phyloP scores from a whole-genome alignment of 1,140 invertebrate genomes.

The Drosophila pallidifrons region DNA sequence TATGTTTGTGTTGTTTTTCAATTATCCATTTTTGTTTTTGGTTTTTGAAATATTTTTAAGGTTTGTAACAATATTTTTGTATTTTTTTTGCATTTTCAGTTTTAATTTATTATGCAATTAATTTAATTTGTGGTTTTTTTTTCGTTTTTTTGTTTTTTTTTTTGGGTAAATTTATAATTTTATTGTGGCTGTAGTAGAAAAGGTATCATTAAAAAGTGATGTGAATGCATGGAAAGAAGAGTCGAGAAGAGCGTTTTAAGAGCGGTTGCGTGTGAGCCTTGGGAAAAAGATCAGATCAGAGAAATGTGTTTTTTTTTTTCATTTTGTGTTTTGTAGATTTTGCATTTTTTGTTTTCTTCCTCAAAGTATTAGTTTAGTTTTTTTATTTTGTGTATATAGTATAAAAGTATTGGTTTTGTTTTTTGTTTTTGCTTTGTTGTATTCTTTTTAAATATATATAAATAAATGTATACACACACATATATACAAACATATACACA shows the following conservation, averaged over 20 bases:
- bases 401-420: conserved; percentile 41
- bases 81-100: conserved; percentile 20
- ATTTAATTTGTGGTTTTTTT: conserved; percentile 38
- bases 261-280: conserved; percentile 43
- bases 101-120: conserved; percentile 44
- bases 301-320: conserved; percentile 37
- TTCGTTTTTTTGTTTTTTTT: conserved; percentile 30
- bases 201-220: conserved; percentile 69
- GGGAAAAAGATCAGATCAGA: conserved; percentile 57
- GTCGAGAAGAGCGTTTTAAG: conserved; percentile 41
- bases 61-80: conserved; percentile 40
- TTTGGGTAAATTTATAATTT: conserved; percentile 51
- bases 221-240: conserved; percentile 52
- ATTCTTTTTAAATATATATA: conserved; percentile 53
- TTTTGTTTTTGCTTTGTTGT: not conserved
- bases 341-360: conserved; percentile 44
- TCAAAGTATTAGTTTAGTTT: conserved; percentile 34
- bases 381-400: conserved; percentile 54
- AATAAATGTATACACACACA: conserved; percentile 40
- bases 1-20: conserved; percentile 23
- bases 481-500: conserved; percentile 30
- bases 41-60: conserved; percentile 34
- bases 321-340: too few relatives aligned
- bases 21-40: conserved; percentile 10
- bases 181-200: conserved; percentile 70